Evolutionary conservation across 1,140 invertebrate genomes (phyloP).

Genomic region (Eciton burchellii): DNA sequence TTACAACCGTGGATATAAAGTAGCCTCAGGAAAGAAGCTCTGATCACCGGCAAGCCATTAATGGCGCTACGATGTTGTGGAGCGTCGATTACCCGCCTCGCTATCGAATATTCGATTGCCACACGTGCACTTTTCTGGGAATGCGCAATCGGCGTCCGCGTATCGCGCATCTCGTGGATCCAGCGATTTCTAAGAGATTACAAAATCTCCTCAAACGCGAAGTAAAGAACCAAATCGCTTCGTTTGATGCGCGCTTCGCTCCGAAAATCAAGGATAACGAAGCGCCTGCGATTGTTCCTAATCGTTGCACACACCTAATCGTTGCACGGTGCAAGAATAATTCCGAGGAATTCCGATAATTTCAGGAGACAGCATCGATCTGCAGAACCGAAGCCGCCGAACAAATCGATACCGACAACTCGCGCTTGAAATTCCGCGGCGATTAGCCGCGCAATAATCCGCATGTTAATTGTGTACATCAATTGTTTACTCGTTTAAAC

Average conservation of each 20-base stretch:
- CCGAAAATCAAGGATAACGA: too few relatives aligned
- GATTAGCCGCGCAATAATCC: conserved; percentile 51
- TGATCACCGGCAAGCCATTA: conserved; percentile 42
- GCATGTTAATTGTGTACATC: conserved; percentile 55
- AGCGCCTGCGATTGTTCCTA: too few relatives aligned
- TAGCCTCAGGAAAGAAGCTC: conserved; percentile 39
- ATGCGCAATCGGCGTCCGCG: not conserved
- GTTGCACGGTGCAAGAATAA: too few relatives aligned
- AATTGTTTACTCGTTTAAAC: conserved; percentile 50
- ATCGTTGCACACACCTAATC: too few relatives aligned
- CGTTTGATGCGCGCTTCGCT: too few relatives aligned
- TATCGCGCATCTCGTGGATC: too few relatives aligned
- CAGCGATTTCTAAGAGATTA: too few relatives aligned
- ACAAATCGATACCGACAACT: conserved; percentile 42
- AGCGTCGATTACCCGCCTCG: conserved; percentile 19
- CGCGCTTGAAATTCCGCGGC: conserved; percentile 53
- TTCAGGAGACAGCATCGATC: too few relatives aligned
- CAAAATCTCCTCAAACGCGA: conserved; percentile 8
- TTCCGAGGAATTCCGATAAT: too few relatives aligned
- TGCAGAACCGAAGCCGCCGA: conserved; percentile 21
- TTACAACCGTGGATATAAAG: conserved; percentile 53
- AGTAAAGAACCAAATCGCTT: not conserved
- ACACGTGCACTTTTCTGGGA: not conserved
- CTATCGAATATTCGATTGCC: conserved; percentile 13
- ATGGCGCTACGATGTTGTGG: conserved; percentile 47